Base-by-base conservation (phyloP, 2,888 invertebrate species). In the Cylindroiulus punctatus region DNA sequence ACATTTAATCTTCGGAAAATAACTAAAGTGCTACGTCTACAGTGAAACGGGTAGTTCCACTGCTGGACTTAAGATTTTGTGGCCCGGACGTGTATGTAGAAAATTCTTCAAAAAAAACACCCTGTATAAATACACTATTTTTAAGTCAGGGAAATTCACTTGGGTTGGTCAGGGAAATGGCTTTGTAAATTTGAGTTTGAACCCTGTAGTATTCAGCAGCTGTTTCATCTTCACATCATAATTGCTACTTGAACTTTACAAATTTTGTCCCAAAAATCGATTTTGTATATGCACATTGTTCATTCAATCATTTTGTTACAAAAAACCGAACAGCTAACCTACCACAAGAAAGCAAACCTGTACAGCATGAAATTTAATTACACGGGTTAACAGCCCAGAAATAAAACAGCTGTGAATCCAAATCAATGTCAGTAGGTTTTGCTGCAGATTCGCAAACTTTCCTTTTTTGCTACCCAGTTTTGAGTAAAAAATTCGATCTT, bases 351-450 rank as follows among this genome's bases (percentile, higher is more conserved):
- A 19, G 7, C 57, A 57, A 7, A 7, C n/a, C 22, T 57, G 22
- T 44, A 22, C 8, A 22, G 57, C 57, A 22, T 57, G 57, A 57
- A 57, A 57, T 57, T 57, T 22, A 10, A 22, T 57, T 57, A 57
- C 57, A 22, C 22, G 8, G 57, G 19, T 44, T 57, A 57, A 57
- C 22, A 57, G 57, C 0, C 44, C 14, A 8, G 44, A 44, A 44
- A 40, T 44, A 44, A 8, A 44, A 10, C 8, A 12, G n/a, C 14
- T 19, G 17, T 22, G 3, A 22, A 57, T 22, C 22, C 22, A 8
- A n/a, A 57, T 57, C 57, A 57, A 57, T 57, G 57, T 57, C 57
- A 57, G 57, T 57, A 22, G 57, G 57, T 57, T 57, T 57, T 52
- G 22, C 57, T 22, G 22, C 22, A 8, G 22, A 57, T 57, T 57